phyloP scores from a whole-genome alignment of 2,888 invertebrate genomes.

The Muschampia plurimacula region DNA sequence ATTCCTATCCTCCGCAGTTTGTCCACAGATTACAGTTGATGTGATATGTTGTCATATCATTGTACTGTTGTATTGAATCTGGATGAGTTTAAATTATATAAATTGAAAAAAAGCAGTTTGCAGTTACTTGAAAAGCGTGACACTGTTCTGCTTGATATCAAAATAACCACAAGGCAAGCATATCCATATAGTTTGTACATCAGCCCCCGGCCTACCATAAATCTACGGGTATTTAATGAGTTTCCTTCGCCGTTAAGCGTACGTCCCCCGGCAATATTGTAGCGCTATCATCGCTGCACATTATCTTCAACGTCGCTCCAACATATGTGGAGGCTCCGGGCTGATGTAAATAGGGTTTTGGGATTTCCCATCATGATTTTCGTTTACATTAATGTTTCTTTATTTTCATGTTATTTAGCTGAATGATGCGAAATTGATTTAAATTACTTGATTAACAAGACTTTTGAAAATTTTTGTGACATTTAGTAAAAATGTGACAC shows the following conservation, averaged over 20 bases:
- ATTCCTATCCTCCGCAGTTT: too few relatives aligned
- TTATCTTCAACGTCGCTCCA: slow-evolving; percentile 63
- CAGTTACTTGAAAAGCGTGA: not conserved
- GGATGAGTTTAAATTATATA: too few relatives aligned
- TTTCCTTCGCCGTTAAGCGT: slow-evolving; percentile 76
- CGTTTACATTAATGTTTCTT: not conserved
- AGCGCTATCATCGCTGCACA: slow-evolving; percentile 74
- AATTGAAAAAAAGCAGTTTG: not conserved
- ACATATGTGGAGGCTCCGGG: slow-evolving; percentile 59
- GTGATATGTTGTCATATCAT: too few relatives aligned
- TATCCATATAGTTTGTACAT: slow-evolving; percentile 26
- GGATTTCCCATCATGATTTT: slow-evolving; percentile 28
- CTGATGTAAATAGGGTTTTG: slow-evolving; percentile 37
- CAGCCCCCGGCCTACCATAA: slow-evolving; percentile 68
- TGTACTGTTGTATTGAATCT: too few relatives aligned
- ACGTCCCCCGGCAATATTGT: slow-evolving; percentile 70
- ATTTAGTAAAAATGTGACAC: too few relatives aligned
- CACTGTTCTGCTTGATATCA: slow-evolving; percentile 5
- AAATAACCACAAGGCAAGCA: slow-evolving; percentile 18
- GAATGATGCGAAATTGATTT: not conserved
- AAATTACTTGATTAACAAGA: too few relatives aligned
- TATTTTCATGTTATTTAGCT: not conserved
- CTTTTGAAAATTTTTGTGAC: too few relatives aligned
- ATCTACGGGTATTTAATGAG: slow-evolving; percentile 80
- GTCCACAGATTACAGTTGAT: too few relatives aligned